phyloP scores from a whole-genome alignment of 35 echinoderm and acorn worm species.

The Holothuria glaberrima region DNA sequence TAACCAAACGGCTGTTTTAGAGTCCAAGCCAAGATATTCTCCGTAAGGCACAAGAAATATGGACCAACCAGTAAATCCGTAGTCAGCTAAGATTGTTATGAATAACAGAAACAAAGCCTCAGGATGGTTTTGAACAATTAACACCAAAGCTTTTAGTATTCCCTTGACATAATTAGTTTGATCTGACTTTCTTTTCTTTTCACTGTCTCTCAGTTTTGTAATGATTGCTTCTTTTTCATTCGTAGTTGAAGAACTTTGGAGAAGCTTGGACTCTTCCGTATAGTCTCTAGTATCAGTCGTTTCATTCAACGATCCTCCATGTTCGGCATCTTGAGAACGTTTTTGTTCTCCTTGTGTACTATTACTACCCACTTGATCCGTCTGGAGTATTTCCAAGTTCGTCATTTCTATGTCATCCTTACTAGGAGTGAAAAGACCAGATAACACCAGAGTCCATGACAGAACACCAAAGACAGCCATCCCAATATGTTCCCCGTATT shows the following conservation, averaged over 20 bases:
- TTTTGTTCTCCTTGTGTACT: too few species aligned
- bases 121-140: background rate
- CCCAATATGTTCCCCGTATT: too few species aligned
- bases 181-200: background rate
- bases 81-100: background rate
- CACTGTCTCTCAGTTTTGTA: background rate
- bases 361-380: too few species aligned
- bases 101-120: background rate
- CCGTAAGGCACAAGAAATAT: too few species aligned
- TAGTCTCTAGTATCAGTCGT: too few species aligned
- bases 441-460: too few species aligned
- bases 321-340: too few species aligned
- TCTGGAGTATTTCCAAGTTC: too few species aligned
- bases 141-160: background rate
- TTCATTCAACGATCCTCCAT: too few species aligned
- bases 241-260: background rate
- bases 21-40: conserved; percentile 15
- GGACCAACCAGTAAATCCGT: conserved; percentile 14
- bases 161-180: background rate
- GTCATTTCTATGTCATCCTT: too few species aligned
- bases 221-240: background rate
- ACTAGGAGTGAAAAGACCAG: background rate
- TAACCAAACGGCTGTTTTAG: conserved; percentile 22
- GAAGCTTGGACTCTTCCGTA: background rate
- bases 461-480: background rate